Base-by-base conservation (phyloP, 53 echinoderm and acorn worm species). In the Holothuria leucospilota region DNA sequence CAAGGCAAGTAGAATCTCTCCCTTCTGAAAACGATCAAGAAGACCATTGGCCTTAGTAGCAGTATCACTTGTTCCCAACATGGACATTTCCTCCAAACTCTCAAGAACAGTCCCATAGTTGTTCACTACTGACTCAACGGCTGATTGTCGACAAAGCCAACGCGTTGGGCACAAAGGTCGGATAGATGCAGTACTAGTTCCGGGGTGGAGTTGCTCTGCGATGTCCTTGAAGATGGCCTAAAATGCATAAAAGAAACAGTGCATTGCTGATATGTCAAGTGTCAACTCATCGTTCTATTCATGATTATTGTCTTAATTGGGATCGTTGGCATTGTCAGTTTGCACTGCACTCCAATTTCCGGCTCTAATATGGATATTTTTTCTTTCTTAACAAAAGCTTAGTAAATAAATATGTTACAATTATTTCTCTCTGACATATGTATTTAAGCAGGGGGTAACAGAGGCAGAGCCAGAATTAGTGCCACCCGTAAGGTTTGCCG, bases 121-220 rank as follows among this genome's bases (percentile, higher is more conserved):
- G 59, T 91, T 65, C 38, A 84, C 18, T 20, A 88, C 88, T 21
- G 88, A 88, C 77, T 73, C 88, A 74, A 91, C 18, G 84, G 91
- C 91, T 63, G 91, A 69, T 15, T 87, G 87, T 46, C 91, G 78
- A 78, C 88, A 88, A 51, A 88, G 70, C 91, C 91, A 88, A 3
- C 91, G 91, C 20, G 91, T 87, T 63, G 88, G 91, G 42, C 91
- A 91, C 65, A 91, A 61, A 66, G 88, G 88, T 42, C 85, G 72
- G 56, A 91, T 87, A 20, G 81, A 80, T n/a, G 79, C 69, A 39
- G 77, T 24, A 63, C 13, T 77, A 46, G 63, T 25, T 18, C 63
- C 51, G 23, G 77, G 2, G 77, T 86, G 61, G 62, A 40, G 60
- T 23, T 61, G 70, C 53, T 20, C 51, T 69, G 88, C 71, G 82